phyloP scores from a whole-genome alignment of 2,888 invertebrate genomes.

The Lampropteryx suffumata region DNA sequence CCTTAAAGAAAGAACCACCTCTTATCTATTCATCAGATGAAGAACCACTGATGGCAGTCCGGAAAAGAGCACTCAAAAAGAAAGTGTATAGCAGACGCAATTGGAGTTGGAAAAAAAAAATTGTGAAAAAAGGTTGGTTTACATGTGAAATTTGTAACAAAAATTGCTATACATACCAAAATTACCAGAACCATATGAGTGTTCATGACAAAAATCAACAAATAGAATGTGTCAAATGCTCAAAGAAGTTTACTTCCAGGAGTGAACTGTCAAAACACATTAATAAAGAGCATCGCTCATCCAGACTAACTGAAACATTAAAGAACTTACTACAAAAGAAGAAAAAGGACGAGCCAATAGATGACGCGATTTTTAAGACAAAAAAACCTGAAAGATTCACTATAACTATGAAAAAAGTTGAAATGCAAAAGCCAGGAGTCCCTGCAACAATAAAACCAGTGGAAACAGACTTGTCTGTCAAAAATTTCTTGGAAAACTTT shows the following conservation, averaged over 20 bases:
- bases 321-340: conserved; percentile 59
- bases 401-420: conserved; percentile 54
- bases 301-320: conserved; percentile 64
- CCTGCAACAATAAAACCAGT: conserved; percentile 47
- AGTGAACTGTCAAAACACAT: conserved; percentile 52
- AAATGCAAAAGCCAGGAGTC: conserved; percentile 5
- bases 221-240: conserved; percentile 65
- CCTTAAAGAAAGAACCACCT: conserved; percentile 12
- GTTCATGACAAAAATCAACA: conserved; percentile 51
- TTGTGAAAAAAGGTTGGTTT: conserved; percentile 33
- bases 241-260: conserved; percentile 48
- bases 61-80: conserved; percentile 27
- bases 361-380: conserved; percentile 8
- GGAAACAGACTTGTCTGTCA: conserved; percentile 50
- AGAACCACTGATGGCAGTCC: conserved; percentile 45
- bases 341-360: conserved; percentile 31
- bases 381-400: conserved; percentile 41
- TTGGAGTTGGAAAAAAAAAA: conserved; percentile 11
- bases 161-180: conserved; percentile 69
- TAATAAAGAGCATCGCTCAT: conserved; percentile 49
- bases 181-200: conserved; percentile 65
- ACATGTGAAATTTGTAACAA: conserved; percentile 61
- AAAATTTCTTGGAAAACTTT: conserved; percentile 69
- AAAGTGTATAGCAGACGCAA: not conserved
- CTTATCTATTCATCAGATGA: conserved; percentile 52